A percentile compares a stretch with the other conserved stretches of the same genome.
Evolutionary conservation across 2,113 vertebrate genomes (phyloP).

Genomic region (Tragelaphus imberbis): DNA sequence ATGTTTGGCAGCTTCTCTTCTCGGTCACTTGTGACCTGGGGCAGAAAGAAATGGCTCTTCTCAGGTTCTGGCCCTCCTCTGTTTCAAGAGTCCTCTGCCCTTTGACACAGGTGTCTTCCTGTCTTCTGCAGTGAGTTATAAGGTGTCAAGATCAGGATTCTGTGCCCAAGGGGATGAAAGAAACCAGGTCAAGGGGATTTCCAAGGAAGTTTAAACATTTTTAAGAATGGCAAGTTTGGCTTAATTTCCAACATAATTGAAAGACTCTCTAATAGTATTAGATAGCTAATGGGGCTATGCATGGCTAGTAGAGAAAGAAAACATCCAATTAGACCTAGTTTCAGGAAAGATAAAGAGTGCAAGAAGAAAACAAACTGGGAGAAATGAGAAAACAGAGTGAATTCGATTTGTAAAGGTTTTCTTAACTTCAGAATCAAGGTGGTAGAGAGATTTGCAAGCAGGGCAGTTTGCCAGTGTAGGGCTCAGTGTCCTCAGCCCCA

Average conservation of each 20-base stretch:
- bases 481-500: too few species aligned
- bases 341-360: conserved; percentile 6
- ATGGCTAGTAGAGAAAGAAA: not conserved
- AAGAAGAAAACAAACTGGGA: not conserved
- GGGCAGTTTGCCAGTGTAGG: not conserved
- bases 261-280: not conserved
- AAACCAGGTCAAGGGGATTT: conserved; percentile 49
- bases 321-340: conserved; percentile 39
- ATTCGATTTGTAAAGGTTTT: not conserved
- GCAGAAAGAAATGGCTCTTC: not conserved
- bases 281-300: not conserved
- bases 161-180: not conserved
- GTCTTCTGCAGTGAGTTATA: not conserved
- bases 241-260: conserved; percentile 44
- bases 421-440: not conserved
- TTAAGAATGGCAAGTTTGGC: conserved; percentile 31
- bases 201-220: not conserved
- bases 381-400: not conserved
- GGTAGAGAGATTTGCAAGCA: not conserved
- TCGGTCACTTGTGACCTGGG: not conserved
- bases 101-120: not conserved
- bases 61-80: not conserved
- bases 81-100: not conserved
- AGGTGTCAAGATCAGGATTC: not conserved
- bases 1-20: not conserved